These are phyloP conservation scores for Bugulina stolonifera DNA, from an alignment of 2,888 invertebrate genomes.

Conservation along the genomic window DNA sequence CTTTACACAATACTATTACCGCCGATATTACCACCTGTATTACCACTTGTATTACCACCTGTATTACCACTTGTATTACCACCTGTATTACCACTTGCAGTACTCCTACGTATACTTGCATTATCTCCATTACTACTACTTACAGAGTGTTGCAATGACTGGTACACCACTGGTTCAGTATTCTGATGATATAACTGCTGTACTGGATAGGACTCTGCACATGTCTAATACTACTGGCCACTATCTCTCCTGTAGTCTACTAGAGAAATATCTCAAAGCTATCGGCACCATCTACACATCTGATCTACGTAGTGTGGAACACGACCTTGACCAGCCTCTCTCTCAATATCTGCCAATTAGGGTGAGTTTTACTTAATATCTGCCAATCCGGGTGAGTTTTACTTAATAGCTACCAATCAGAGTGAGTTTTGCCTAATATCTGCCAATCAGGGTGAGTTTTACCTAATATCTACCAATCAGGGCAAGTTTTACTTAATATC, in stretches of 20 bases:
- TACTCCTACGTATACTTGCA: not conserved
- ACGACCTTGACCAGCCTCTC: slow-evolving; percentile 60
- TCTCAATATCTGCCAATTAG: slow-evolving; percentile 66
- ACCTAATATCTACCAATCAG: not conserved
- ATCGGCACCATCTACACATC: slow-evolving; percentile 62
- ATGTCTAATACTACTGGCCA: slow-evolving; percentile 66
- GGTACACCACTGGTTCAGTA: slow-evolving; percentile 59
- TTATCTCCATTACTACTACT: not conserved
- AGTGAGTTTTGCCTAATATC: not conserved
- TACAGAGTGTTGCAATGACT: not conserved
- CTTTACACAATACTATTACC: not conserved
- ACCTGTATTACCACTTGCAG: too few relatives aligned
- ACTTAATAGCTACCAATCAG: not conserved
- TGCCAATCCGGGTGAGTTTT: not conserved
- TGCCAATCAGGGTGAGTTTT: not conserved
- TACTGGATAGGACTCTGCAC: slow-evolving; percentile 67
- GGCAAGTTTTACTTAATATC: not conserved
- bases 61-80: not conserved
- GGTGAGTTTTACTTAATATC: slow-evolving; percentile 46
- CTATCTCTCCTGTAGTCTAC: slow-evolving; percentile 60
- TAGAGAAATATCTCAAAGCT: slow-evolving; percentile 59
- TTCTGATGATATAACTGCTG: slow-evolving; percentile 61
- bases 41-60: not conserved
- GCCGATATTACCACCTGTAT: not conserved
- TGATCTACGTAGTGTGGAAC: slow-evolving; percentile 62